These are phyloP conservation scores for Andrena camellia DNA, from an alignment of 2,888 invertebrate species.

Conservation along the genomic window DNA sequence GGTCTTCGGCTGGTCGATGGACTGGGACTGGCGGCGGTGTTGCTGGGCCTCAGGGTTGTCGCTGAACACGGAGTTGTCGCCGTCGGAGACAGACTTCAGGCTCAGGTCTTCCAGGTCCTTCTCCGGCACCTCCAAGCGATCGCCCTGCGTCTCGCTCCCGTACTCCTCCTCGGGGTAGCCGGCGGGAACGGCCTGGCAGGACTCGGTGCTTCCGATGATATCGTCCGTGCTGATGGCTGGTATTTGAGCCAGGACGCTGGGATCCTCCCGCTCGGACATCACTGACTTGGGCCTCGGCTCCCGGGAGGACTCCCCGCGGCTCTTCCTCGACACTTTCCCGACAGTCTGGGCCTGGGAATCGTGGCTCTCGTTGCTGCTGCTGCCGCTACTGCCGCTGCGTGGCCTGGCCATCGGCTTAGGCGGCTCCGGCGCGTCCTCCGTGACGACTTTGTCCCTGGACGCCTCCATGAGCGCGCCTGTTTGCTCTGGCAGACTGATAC, in stretches of 20 bases:
- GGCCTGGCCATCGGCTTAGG: constrained; percentile 14
- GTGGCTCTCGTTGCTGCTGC: constrained; percentile 8
- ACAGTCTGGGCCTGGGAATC: not conserved
- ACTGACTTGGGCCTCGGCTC: not conserved
- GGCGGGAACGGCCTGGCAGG: not conserved
- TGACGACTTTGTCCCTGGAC: constrained; percentile 55
- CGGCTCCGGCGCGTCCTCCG: constrained; percentile 41
- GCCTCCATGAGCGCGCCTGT: constrained; percentile 61
- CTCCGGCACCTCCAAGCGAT: constrained; percentile 76
- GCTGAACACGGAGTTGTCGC: constrained; percentile 88
- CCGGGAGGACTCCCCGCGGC: not conserved
- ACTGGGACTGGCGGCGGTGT: constrained; percentile 57
- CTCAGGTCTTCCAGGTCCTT: constrained; percentile 87
- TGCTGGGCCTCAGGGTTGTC: constrained; percentile 75
- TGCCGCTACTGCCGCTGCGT: constrained; percentile 14
- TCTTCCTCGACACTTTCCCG: not conserved
- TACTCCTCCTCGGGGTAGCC: constrained; percentile 36
- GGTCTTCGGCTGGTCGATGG: constrained; percentile 71
- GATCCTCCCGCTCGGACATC: constrained; percentile 4
- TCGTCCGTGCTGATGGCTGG: constrained; percentile 5
- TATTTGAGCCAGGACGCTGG: not conserved
- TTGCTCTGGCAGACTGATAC: constrained; percentile 52
- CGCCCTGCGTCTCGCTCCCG: constrained; percentile 40
- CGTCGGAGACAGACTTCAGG: constrained; percentile 87
- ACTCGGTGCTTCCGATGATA: not conserved